Conservation (phyloP, 2,888 invertebrate species). For the Leptinotarsa juncta region DNA sequence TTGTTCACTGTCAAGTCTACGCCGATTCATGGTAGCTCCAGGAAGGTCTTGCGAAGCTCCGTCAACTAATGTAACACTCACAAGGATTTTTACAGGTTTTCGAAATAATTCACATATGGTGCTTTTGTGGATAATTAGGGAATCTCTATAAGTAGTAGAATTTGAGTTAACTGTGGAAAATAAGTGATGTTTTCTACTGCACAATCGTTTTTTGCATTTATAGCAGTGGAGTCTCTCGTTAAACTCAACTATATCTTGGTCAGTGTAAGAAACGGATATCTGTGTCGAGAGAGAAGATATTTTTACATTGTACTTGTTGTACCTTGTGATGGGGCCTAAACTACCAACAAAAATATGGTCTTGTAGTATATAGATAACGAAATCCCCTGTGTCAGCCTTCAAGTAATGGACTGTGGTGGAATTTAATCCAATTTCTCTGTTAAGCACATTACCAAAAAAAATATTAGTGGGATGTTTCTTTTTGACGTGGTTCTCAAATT, state of each 20-base stretch:
- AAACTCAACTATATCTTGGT: conserved; percentile 23
- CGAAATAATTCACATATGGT: neutral
- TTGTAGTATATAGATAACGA: conserved; percentile 21
- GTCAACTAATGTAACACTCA: neutral
- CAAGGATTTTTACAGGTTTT: neutral
- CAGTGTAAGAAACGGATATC: conserved; percentile 14
- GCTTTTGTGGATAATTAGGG: conserved; percentile 3
- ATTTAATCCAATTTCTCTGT: neutral
- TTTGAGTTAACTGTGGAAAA: neutral
- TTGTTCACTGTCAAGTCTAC: neutral
- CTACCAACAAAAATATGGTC: conserved; percentile 21
- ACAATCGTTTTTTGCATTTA: conserved; percentile 17
- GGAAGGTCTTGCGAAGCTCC: neutral
- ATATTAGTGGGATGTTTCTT: conserved; percentile 32
- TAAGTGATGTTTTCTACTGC: conserved; percentile 23
- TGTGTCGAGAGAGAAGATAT: conserved; percentile 9
- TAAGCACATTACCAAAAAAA: conserved; percentile 5
- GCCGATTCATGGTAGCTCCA: neutral
- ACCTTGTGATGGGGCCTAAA: conserved; percentile 17
- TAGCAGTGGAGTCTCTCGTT: conserved; percentile 32
- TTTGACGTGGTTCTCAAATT: conserved; percentile 36
- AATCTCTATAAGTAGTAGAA: neutral
- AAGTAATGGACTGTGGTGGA: conserved; percentile 18
- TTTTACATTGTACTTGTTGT: conserved; percentile 22
- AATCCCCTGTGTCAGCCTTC: conserved; percentile 9